These are phyloP conservation scores for Oryzaephilus surinamensis DNA, from an alignment of 1,140 invertebrate species.

Conservation along the genomic window DNA sequence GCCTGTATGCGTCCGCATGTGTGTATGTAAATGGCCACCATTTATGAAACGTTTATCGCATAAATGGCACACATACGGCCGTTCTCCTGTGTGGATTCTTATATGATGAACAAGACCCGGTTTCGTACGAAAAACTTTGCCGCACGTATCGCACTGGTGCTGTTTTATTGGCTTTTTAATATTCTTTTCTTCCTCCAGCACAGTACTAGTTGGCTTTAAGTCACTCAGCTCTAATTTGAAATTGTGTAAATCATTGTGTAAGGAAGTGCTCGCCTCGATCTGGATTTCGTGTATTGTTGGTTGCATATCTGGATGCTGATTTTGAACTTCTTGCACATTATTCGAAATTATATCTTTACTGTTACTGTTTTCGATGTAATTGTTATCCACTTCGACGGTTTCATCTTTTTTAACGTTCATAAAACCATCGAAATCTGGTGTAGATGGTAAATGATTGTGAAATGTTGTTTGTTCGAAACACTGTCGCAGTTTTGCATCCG, in stretches of 20 bases:
- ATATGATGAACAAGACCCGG: slow-evolving; percentile 32
- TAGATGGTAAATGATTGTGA: slow-evolving; percentile 16
- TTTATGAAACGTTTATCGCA: slow-evolving; percentile 47
- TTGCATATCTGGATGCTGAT: slow-evolving; percentile 6
- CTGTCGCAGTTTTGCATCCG: slow-evolving; percentile 48
- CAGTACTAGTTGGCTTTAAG: slow-evolving; percentile 12
- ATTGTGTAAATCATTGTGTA: slow-evolving; percentile 13
- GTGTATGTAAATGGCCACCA: slow-evolving; percentile 36
- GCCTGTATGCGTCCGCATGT: slow-evolving; percentile 48
- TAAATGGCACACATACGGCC: slow-evolving; percentile 50
- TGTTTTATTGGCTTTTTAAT: slow-evolving; percentile 21
- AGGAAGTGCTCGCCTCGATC: slow-evolving; percentile 8
- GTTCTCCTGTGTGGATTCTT: slow-evolving; percentile 46
- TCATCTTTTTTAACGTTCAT: slow-evolving; percentile 19
- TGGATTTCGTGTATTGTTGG: slow-evolving; percentile 12
- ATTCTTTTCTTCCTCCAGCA: slow-evolving; percentile 6
- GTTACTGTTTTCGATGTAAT: slow-evolving; percentile 1
- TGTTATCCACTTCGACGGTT: background rate
- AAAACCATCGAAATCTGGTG: slow-evolving; percentile 20
- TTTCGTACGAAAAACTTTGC: slow-evolving; percentile 32
- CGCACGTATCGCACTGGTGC: slow-evolving; percentile 32
- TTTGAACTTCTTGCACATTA: no score
- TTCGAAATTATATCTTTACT: slow-evolving; percentile 9
- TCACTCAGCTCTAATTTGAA: slow-evolving; percentile 19
- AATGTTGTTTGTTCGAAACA: slow-evolving; percentile 43